Conservation (phyloP, 2,113 vertebrate species). For the Melanerpes formicivorus region DNA sequence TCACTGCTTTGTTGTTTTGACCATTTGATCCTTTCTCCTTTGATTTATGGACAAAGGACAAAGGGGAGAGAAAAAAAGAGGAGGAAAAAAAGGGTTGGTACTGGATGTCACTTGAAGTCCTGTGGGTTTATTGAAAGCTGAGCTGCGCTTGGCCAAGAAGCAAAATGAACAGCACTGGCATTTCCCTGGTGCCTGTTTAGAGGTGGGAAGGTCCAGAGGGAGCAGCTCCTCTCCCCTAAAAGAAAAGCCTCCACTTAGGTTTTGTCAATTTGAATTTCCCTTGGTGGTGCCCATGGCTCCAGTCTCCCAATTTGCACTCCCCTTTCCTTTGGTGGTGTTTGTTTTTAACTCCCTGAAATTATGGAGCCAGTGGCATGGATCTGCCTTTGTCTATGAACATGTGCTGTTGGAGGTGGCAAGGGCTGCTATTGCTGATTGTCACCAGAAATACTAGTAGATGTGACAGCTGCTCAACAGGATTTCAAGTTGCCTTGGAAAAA, state of each 20-base stretch:
- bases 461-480: background rate
- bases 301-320: background rate
- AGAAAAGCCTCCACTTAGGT: background rate
- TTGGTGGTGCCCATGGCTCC: background rate
- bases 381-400: background rate
- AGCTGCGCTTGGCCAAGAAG: background rate
- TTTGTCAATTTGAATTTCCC: background rate
- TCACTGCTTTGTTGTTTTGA: conserved; percentile 74
- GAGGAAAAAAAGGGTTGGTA: conserved; percentile 46
- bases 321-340: background rate
- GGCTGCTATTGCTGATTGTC: background rate
- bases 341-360: background rate
- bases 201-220: background rate
- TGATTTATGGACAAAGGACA: conserved; percentile 74
- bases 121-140: background rate
- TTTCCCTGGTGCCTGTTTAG: fast-evolving
- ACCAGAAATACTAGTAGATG: background rate
- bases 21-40: conserved; percentile 78
- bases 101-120: conserved; percentile 25
- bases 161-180: background rate
- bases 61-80: conserved; percentile 39
- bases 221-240: background rate
- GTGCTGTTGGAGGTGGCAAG: background rate
- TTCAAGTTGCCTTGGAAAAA: background rate
- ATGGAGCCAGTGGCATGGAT: background rate